phyloP scores from a whole-genome alignment of 1,140 invertebrate genomes.

The Hylyphantes graminicola region DNA sequence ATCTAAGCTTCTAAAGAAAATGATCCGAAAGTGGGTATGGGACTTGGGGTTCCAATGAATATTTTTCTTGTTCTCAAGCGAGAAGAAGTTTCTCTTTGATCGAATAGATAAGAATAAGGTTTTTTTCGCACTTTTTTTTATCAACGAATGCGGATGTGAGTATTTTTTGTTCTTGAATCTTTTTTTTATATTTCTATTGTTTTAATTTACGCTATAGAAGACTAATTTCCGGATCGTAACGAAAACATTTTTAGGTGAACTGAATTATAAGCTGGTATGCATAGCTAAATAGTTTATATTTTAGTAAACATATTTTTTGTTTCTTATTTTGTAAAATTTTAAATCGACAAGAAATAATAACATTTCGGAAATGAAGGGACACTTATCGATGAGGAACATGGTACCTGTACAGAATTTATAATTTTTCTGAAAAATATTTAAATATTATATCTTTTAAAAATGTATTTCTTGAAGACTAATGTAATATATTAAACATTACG shows the following conservation, averaged over 20 bases:
- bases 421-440: too few relatives aligned
- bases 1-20: conserved; percentile 47
- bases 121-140: neutral
- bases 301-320: too few relatives aligned
- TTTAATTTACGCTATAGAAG: conserved; percentile 26
- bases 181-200: conserved; percentile 13
- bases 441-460: too few relatives aligned
- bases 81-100: conserved; percentile 15
- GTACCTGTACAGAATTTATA: too few relatives aligned
- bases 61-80: conserved; percentile 25
- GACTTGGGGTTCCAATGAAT: conserved; percentile 28
- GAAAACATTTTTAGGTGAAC: neutral
- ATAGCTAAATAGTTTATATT: neutral
- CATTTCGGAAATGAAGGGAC: too few relatives aligned
- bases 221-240: conserved; percentile 33
- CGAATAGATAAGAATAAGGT: conserved; percentile 39
- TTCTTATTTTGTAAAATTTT: too few relatives aligned
- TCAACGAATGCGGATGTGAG: conserved; percentile 1
- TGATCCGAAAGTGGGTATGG: conserved; percentile 9
- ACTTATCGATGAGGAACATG: too few relatives aligned
- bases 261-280: neutral
- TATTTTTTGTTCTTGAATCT: neutral
- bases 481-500: too few relatives aligned
- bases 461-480: too few relatives aligned
- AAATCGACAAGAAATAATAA: too few relatives aligned